Base-by-base conservation (phyloP, 2,888 invertebrate species). In the Drosophila antonietae region DNA sequence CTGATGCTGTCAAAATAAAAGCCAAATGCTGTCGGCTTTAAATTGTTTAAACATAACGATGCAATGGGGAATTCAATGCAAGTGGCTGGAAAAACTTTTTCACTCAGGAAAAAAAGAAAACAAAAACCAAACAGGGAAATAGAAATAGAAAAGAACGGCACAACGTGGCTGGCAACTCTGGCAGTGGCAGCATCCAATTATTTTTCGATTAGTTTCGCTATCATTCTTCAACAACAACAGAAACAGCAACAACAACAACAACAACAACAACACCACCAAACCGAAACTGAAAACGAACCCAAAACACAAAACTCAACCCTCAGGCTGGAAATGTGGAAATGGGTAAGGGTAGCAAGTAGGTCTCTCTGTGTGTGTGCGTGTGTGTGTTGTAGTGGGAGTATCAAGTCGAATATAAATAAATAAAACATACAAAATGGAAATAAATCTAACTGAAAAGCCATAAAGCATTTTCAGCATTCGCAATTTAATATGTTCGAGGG, bases 181-280 rank as follows among this genome's bases (percentile, higher is more conserved):
- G 71, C 75, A 65, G 69, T 73, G 73, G 74, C 78, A 90, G 81
- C 90, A 88, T 91, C 90, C 92, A 92, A 91, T 91, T 91, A 91
- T 92, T 91, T 92, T 91, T 91, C 91, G 91, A 92, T 91, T 91
- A 92, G 91, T 92, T 92, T 89, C 91, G 91, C 91, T 92, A 91
- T 92, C 91, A 91, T 90, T 91, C 82, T 87, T 84, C 84, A 83
- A 75, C 83, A 90, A 83, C 73, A 89, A 83, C 84, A 83, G 76
- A 81, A 89, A 81, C 73, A 86, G 80, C 52, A 80, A 58, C 39
- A 73, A 37, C 35, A 77, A 44, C 23, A 58, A 57, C 51, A 74
- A 84, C n/a, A n/a, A n/a, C n/a, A n/a, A n/a, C n/a, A n/a, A n/a
- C n/a, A n/a, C n/a, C n/a, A n/a, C n/a, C n/a, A n/a, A n/a, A 83